Evolutionary conservation across 2,113 vertebrate species (phyloP), one percentile per base, ranked within the genome.

Genomic region (Phalacrocorax aristotelis): DNA sequence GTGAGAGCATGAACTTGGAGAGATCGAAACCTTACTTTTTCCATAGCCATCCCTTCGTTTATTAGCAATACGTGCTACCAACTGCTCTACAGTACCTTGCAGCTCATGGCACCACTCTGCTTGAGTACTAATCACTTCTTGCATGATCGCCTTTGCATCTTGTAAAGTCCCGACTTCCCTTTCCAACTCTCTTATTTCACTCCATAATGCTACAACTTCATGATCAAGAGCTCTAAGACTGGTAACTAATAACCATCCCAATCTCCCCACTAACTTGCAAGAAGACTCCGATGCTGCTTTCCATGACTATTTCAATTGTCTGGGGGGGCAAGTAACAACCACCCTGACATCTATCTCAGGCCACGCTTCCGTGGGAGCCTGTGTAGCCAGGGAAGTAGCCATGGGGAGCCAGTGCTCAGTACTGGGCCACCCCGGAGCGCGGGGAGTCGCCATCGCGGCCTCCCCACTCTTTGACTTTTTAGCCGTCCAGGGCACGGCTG

Each of bases 361-460:
- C 38, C 60, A n/a, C 7, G 34, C 36, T 46, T 74, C 75, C 7
- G 7, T n/a, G 1, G 0, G 58, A 51, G 36, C 82, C 51, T 10
- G 4, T 2, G 6, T 30, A 76, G 71, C 32, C 40, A 71, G 74
- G 8, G 18, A 66, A 80, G 32, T 5, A 46, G 52, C 38, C 52
- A 30, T 1, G 0, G 27, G 19, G 23, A 13, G 34, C 68, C 60
- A 60, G 75, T 1, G 1, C 52, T n/a, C 46, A 25, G 68, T 17
- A 38, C 46, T 18, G 23, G 29, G 23, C 34, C 38, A 54, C 15
- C 38, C 38, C 0, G 0, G 60, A 54, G 81, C 15, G 48, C 2
- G 0, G 11, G 9, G 27, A n/a, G 38, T n/a, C 90, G 74, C 48
- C 1, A 0, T 22, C 1, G 0, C 29, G 27, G 13, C 22, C 15